Conservation (phyloP, 1,140 invertebrate species). For the Pinna nobilis region DNA sequence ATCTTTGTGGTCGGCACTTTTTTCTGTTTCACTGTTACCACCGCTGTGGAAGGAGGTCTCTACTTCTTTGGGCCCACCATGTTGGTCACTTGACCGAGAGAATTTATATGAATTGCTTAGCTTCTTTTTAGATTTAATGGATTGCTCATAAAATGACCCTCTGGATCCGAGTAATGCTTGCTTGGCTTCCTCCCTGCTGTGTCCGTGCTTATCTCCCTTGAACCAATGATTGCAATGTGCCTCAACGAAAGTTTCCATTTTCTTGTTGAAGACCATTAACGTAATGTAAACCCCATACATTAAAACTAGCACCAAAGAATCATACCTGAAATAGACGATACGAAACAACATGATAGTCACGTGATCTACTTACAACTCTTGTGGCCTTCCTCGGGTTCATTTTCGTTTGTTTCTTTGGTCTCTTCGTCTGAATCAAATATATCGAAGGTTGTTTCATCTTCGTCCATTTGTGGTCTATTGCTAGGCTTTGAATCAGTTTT, state of each 20-base stretch:
- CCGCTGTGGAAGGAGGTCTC: slow-evolving; percentile 2
- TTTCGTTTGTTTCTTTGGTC: neutral
- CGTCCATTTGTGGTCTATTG: neutral
- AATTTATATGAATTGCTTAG: slow-evolving; percentile 1
- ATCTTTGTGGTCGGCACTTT: slow-evolving; percentile 9
- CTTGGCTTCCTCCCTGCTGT: too few relatives aligned
- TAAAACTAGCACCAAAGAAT: slow-evolving; percentile 60
- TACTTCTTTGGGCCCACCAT: neutral
- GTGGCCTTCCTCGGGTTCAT: slow-evolving; percentile 17
- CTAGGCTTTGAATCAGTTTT: neutral
- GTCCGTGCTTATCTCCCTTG: neutral
- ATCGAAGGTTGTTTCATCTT: slow-evolving; percentile 28
- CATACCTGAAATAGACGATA: slow-evolving; percentile 24
- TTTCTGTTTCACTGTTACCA: neutral
- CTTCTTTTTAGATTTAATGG: too few relatives aligned
- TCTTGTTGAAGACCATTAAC: slow-evolving; percentile 71
- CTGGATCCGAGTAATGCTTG: too few relatives aligned
- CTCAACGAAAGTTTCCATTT: slow-evolving; percentile 44
- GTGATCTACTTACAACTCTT: slow-evolving; percentile 26
- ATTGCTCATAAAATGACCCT: too few relatives aligned
- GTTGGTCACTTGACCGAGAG: neutral
- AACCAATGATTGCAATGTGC: neutral
- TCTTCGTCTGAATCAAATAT: neutral
- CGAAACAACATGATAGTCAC: neutral
- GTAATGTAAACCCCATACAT: slow-evolving; percentile 69